phyloP scores from a whole-genome alignment of 2,888 invertebrate genomes.

The Nomada ruficornis region DNA sequence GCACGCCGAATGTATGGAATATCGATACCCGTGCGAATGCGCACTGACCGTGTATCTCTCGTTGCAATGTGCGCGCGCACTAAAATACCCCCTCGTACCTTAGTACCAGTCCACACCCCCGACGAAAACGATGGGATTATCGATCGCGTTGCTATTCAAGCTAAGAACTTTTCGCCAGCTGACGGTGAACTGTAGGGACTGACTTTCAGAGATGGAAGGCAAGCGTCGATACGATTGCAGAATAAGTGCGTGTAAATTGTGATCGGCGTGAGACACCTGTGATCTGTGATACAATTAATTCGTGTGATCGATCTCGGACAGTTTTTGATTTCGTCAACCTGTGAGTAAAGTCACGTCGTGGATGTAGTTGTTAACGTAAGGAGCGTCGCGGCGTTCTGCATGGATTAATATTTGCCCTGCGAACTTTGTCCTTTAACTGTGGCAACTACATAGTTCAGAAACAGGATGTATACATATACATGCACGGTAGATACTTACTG shows the following conservation, averaged over 20 bases:
- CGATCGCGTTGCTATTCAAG: conserved; percentile 64
- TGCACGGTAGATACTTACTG: no score
- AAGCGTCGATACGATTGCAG: not conserved
- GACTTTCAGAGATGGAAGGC: conserved; percentile 13
- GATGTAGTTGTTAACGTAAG: conserved; percentile 8
- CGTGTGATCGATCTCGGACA: not conserved
- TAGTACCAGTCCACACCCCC: conserved; percentile 64
- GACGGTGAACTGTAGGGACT: conserved; percentile 40
- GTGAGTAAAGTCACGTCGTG: conserved; percentile 16
- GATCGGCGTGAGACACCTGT: not conserved
- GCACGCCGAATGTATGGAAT: conserved; percentile 29
- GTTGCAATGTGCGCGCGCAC: conserved; percentile 66
- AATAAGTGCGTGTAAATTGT: not conserved
- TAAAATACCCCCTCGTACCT: conserved; percentile 55
- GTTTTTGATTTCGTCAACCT: no score
- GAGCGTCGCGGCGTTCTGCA: not conserved
- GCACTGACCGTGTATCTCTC: conserved; percentile 33
- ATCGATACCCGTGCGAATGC: conserved; percentile 65
- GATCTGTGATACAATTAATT: conserved; percentile 13
- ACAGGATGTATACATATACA: no score
- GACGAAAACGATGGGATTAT: conserved; percentile 62
- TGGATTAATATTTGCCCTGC: not conserved
- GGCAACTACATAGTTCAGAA: not conserved
- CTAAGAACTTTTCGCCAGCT: conserved; percentile 53
- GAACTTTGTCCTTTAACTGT: not conserved